Evolutionary conservation across 2,888 invertebrate genomes (phyloP), one percentile per base, ranked within the genome.

Genomic region (Protodeltote pygarga): DNA sequence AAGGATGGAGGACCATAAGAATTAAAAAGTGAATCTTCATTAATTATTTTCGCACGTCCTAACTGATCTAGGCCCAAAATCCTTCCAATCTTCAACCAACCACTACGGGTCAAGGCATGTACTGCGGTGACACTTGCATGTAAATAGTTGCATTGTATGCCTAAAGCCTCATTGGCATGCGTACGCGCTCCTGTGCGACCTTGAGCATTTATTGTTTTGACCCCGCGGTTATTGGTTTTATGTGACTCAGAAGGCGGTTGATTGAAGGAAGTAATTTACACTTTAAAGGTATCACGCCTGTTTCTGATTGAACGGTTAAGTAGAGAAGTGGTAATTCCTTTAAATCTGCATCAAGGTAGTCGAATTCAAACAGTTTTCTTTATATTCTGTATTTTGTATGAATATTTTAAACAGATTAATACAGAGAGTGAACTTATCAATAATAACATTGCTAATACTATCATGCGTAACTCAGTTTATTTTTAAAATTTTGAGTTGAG

Each of bases 111-210:
- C 59, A 59, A 59, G 59, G 59, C 44, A 34, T 42, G 49, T 44
- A 49, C 8, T 3, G 40, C 14, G 44, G 19, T 39, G 28, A 55
- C 44, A 23, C 17, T n/a, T 58, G 66, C 66, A 66, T 66, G 40
- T 58, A 58, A 64, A 66, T 61, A 49, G 52, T 42, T 64, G 61
- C 53, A 61, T 66, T 58, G 52, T 46, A 21, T 41, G 33, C 5
- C 29, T 27, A 15, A 13, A 5, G 9, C 3, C 21, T 49, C 34
- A 58, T 66, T 58, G 10, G 15, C 27, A 66, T 65, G 64, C 66
- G 46, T 0, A 9, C 1, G 33, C 4, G 53, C 44, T 40, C 13
- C n/a, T 25, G 2, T 6, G 15, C 14, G 54, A 55, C 66, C 64
- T 66, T 66, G 53, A 25, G 28, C 16, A 14, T 14, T 24, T 5